Base-by-base conservation (phyloP, 1,140 invertebrate genomes). In the Heliconius hermathena region DNA sequence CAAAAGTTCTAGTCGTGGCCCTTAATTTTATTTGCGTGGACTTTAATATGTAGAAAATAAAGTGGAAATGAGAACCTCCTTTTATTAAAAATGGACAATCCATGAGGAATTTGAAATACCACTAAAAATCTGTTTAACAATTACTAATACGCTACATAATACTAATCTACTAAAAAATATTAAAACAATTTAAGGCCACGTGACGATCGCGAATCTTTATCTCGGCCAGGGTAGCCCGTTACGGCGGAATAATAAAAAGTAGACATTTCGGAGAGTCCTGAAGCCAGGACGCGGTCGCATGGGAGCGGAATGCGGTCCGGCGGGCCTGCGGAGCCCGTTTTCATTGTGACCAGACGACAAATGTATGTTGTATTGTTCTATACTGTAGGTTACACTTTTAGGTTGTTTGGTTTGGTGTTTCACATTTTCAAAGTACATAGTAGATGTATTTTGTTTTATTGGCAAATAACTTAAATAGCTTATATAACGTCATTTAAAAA, bases 231-330 rank as follows among this genome's bases (percentile, higher is more conserved):
- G 79, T 83, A 79, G 77, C 80, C 86, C 82, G 83, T 83, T 87
- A 86, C 81, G 83, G 84, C 73, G 77, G 75, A 81, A 83, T 85
- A 84, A 87, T 89, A 92, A 91, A 90, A 91, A 91, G 87, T 90
- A 86, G 87, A 90, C 85, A 90, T 92, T 94, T 94, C 86, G 90
- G 91, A 83, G 88, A 89, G 87, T 90, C 89, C 87, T 86, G 89
- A 77, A 88, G 85, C 70, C 85, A 85, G 89, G 83, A 89, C 85
- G 87, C 88, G 87, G 91, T 90, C 91, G 91, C 91, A 93, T 94
- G 92, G 91, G 92, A 94, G 91, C 86, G 92, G 92, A 94, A 94
- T 94, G 92, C 90, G 91, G 92, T 94, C 88, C 89, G 89, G 88
- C 88, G 49, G 84, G 74, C 70, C 80, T 81, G 77, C 78, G 81